These are phyloP conservation scores for Lasioglossum villosulum DNA, from an alignment of 2,888 invertebrate species.

Conservation along the genomic window DNA sequence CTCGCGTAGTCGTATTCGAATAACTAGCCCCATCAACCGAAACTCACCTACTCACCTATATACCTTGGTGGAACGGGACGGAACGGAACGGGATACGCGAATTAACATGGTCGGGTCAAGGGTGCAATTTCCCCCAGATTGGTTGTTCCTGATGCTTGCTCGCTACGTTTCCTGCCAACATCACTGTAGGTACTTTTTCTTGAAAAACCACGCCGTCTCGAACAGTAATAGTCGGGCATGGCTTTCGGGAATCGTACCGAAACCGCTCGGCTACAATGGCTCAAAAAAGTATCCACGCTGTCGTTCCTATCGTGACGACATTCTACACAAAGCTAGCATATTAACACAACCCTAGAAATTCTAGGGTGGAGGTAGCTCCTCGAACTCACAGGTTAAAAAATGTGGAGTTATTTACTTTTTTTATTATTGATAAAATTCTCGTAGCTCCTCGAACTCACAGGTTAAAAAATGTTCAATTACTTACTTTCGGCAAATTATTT, in stretches of 20 bases:
- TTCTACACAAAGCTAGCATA: neutral
- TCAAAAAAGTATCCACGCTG: neutral
- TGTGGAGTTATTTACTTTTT: too few species aligned
- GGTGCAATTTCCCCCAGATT: constrained; percentile 75
- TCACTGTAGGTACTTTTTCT: neutral
- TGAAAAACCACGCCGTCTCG: neutral
- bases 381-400: too few species aligned
- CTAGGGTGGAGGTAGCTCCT: too few species aligned
- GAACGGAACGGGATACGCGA: constrained; percentile 40
- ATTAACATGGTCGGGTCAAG: constrained; percentile 76
- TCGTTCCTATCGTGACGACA: neutral
- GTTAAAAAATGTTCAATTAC: too few species aligned
- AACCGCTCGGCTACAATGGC: neutral
- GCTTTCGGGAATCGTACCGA: neutral
- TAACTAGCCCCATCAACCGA: constrained; percentile 66
- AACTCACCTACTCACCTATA: constrained; percentile 67
- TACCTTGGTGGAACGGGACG: constrained; percentile 46
- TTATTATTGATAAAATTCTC: too few species aligned
- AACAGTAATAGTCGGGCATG: neutral
- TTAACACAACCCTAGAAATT: neutral
- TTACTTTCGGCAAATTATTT: too few species aligned
- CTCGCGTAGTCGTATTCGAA: constrained; percentile 56
- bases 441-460: too few species aligned
- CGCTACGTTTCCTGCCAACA: constrained; percentile 23
- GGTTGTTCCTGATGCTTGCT: constrained; percentile 59